Base-by-base conservation (phyloP, 2,113 vertebrate genomes). In the Leptocoma aspasia region DNA sequence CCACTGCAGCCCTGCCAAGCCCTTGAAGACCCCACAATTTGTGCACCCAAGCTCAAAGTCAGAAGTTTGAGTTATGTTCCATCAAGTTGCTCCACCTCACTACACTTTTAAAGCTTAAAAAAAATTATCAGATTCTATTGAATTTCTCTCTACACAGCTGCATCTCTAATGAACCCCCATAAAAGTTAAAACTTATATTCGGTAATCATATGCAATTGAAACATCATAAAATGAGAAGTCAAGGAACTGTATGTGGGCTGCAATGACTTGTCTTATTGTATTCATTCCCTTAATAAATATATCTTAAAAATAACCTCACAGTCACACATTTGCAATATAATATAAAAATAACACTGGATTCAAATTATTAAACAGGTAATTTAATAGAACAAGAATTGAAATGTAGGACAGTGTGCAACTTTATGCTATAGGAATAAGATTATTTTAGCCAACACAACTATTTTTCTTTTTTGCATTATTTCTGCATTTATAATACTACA, bases 251-350 rank as follows among this genome's bases (percentile, higher is more conserved):
- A 94, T 93, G 89, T 95, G 94, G 94, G 93, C 84, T 97, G 94
- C 94, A 95, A 93, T 96, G 95, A 96, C 89, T 97, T 96, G 95
- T 96, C 95, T 95, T 94, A 91, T 93, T 96, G 84, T 97, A 94
- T 94, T 97, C 85, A 97, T 90, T 97, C 96, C 85, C 82, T 97
- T 97, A 97, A 98, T 97, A 97, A 97, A 97, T 96, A 96, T 84
- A 94, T 44, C 94, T 96, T 95, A 97, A 97, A 97, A 98, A 97
- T 96, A 97, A 92, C 86, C 96, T 94, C 83, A 64, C 68, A 95
- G 89, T 96, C 85, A 93, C 84, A 90, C 83, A 95, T 91, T 87
- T 94, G 92, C 53, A 96, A 78, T 89, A 68, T 71, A 96, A 94
- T 95, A 85, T 86, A 97, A 97, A 97, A 96, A 95, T 81, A 97